Base-by-base conservation (phyloP, 2,888 invertebrate species). In the Galerucella nymphaeae region DNA sequence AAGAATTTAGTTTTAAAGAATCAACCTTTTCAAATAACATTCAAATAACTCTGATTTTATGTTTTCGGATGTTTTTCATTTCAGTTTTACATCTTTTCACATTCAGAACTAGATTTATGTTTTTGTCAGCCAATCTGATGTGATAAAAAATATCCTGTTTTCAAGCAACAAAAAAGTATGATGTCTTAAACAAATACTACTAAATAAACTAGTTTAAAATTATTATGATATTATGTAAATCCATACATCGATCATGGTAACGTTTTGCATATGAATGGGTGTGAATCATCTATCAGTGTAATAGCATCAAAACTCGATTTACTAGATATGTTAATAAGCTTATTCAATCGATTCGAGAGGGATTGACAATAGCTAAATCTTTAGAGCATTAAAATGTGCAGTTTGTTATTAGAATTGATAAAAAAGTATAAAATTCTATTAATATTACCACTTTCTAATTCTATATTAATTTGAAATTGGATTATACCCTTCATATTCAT, bases 311-410 rank as follows among this genome's bases (percentile, higher is more conserved):
- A 48, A 48, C 45, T 48, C n/a, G 48, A 48, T n/a, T 48, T 48
- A n/a, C n/a, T 48, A 48, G 48, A 48, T 48, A 48, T 48, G 48
- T n/a, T 48, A 48, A 48, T 48, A n/a, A 48, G n/a, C 48, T 48
- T 8, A 48, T 8, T 48, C 14, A n/a, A 45, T 45, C 13, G n/a
- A 48, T 48, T 48, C 48, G 5, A 13, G 48, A n/a, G 48, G 48
- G n/a, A 48, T 48, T 48, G 6, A n/a, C 48, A 48, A 48, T 48
- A 48, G n/a, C n/a, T 48, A 48, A 45, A 45, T 45, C 45, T 45
- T 45, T 14, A 11, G 14, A 45, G 14, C 10, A 38, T 45, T 13
- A 48, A 48, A n/a, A 48, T n/a, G 5, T 48, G 8, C 5, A 8
- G n/a, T n/a, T 14, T 48, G 48, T 48, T 48, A n/a, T n/a, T 48